Conservation (phyloP, 2,797 vertebrate genomes). For the Buphagus erythrorhynchus region DNA sequence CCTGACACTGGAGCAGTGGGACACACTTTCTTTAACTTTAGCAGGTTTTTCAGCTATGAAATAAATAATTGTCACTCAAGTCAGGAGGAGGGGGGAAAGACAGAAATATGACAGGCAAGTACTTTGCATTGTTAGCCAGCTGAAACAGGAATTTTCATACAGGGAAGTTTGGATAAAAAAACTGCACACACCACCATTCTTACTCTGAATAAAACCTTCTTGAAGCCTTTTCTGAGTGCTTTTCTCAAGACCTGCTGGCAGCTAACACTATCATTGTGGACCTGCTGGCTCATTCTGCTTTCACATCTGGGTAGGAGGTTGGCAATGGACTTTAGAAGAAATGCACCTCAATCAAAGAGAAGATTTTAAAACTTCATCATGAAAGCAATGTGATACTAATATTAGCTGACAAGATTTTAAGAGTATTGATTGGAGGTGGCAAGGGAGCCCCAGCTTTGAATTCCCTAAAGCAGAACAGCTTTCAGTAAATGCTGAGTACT, state of each 20-base stretch:
- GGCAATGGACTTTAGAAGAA: neutral
- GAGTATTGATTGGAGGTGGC: neutral
- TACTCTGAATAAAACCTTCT: neutral
- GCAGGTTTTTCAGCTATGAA: slow-evolving; percentile 55
- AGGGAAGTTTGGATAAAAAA: neutral
- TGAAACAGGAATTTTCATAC: neutral
- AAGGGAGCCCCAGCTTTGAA: neutral
- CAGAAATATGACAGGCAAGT: neutral
- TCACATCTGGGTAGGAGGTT: neutral
- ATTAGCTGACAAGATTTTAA: neutral
- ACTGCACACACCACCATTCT: neutral
- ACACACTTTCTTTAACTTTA: slow-evolving; percentile 46
- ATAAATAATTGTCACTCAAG: slow-evolving; percentile 22
- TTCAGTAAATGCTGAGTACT: neutral
- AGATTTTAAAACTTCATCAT: neutral
- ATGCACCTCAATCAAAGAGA: neutral
- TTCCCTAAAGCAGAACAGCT: neutral
- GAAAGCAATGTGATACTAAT: neutral
- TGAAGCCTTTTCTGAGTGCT: neutral
- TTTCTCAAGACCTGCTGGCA: neutral
- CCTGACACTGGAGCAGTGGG: slow-evolving; percentile 16
- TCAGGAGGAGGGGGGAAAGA: neutral
- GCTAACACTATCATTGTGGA: neutral
- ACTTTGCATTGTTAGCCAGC: neutral
- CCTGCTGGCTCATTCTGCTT: neutral